phyloP scores from a whole-genome alignment of 1,140 invertebrate genomes.

The Limonius californicus region DNA sequence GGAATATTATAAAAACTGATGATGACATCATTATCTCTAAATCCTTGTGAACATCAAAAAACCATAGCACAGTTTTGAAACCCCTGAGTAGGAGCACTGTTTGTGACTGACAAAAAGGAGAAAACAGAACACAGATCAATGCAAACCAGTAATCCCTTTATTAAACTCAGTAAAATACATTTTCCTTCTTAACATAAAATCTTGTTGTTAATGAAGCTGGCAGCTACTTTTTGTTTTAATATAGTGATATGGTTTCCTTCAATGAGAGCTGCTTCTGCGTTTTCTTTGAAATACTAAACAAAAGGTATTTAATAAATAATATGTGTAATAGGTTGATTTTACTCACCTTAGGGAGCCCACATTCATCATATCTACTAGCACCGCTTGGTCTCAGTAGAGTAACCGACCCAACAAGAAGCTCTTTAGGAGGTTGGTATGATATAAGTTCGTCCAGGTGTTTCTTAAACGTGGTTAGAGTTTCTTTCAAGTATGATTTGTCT shows the following conservation, averaged over 20 bases:
- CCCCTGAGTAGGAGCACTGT: too few species aligned
- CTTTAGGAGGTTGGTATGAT: slow-evolving; percentile 26
- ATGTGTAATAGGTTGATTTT: neutral
- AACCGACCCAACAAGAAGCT: slow-evolving; percentile 32
- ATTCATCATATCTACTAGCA: slow-evolving; percentile 42
- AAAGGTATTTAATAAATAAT: slow-evolving; percentile 10
- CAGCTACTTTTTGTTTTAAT: slow-evolving; percentile 30
- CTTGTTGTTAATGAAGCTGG: slow-evolving; percentile 36
- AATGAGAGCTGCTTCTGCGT: slow-evolving; percentile 31
- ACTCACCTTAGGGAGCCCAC: slow-evolving; percentile 38
- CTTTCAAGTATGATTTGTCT: slow-evolving; percentile 27
- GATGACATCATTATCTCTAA: too few species aligned
- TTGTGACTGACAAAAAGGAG: too few species aligned
- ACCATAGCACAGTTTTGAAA: too few species aligned
- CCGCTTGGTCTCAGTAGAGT: slow-evolving; percentile 39
- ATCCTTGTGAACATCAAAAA: too few species aligned
- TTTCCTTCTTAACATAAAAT: neutral
- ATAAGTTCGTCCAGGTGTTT: slow-evolving; percentile 29
- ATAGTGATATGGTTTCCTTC: slow-evolving; percentile 40
- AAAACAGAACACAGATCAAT: too few species aligned
- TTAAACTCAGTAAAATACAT: too few species aligned
- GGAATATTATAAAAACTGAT: too few species aligned
- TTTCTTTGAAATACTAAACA: slow-evolving; percentile 37
- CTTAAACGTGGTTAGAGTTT: slow-evolving; percentile 31
- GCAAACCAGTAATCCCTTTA: too few species aligned